Evolutionary conservation across 2,888 invertebrate genomes (phyloP).

Genomic region (Oegoconia quadripuncta): DNA sequence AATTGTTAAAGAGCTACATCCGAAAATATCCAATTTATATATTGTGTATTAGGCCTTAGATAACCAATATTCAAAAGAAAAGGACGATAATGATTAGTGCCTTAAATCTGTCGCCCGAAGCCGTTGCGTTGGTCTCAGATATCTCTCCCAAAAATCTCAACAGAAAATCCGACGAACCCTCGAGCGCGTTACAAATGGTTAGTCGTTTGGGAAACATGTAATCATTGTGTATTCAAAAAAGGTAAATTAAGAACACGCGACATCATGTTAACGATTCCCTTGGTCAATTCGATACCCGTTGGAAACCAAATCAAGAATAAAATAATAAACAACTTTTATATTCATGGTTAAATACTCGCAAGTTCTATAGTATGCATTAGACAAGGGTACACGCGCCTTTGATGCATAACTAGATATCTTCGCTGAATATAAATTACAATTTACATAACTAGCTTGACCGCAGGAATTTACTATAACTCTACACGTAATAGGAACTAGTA

Average conservation of each 20-base stretch:
- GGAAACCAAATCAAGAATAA: conserved; percentile 12
- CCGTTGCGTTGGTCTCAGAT: conserved; percentile 36
- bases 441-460: no score
- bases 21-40: not conserved
- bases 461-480: no score
- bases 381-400: no score
- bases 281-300: no score
- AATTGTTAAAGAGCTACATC: no score
- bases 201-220: conserved; percentile 32
- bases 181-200: conserved; percentile 36
- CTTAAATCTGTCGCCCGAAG: conserved; percentile 36
- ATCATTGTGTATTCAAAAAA: conserved; percentile 29
- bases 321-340: not conserved
- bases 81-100: conserved; percentile 23
- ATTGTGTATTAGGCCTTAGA: not conserved
- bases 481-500: no score
- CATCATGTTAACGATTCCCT: conserved; percentile 27
- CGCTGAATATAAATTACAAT: no score
- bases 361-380: not conserved
- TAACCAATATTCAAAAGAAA: conserved; percentile 11
- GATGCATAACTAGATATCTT: no score
- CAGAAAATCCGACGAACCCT: conserved; percentile 38
- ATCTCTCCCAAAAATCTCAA: conserved; percentile 38
- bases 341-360: conserved; percentile 33
- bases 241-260: conserved; percentile 40